Base-by-base conservation (phyloP, 2,888 invertebrate species). In the Phalangium opilio region DNA sequence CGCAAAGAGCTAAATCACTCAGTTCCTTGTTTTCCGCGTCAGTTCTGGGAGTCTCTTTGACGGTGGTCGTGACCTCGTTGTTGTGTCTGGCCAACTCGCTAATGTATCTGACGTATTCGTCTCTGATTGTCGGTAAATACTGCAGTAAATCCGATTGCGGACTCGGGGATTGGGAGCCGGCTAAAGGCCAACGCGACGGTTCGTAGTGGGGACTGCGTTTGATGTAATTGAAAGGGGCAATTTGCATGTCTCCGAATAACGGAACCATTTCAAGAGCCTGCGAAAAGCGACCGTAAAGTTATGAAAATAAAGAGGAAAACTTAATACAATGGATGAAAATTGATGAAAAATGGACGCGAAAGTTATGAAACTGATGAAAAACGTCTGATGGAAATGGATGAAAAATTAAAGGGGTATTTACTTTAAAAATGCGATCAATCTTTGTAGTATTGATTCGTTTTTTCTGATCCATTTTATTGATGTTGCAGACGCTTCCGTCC, bases 191-290 rank as follows among this genome's bases (percentile, higher is more conserved):
- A 62, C 79, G 79, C 48, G 67, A 70, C 0, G 86, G 76, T 61
- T 95, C 93, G 62, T 85, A 95, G 64, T 90, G 86, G 58, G 87
- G 86, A 47, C 87, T 89, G 17, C 89, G 74, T 65, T 86, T 89
- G 54, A 98, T 89, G 63, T 96, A 98, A 64, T 91, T 89, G 66
- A 96, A 98, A 0, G 96, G 96, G 0, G 93, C 91, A 46, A 98
- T 95, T 69, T 96, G 95, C 96, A 98, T 98, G 59, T 98, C 98
- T 0, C 96, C 96, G 65, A 95, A 98, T 1, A 98, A 68, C 0
- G 93, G 91, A 0, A 93, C 93, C 45, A 93, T 91, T 67, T 93
- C 91, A 53, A 93, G 66, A 62, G 89, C 87, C 77, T 80, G 50
- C 36, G 56, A 49, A 43, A n/a, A n/a, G n/a, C n/a, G n/a, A n/a